These are phyloP conservation scores for Amyelois transitella DNA, from an alignment of 1,140 invertebrate species.

Conservation along the genomic window DNA sequence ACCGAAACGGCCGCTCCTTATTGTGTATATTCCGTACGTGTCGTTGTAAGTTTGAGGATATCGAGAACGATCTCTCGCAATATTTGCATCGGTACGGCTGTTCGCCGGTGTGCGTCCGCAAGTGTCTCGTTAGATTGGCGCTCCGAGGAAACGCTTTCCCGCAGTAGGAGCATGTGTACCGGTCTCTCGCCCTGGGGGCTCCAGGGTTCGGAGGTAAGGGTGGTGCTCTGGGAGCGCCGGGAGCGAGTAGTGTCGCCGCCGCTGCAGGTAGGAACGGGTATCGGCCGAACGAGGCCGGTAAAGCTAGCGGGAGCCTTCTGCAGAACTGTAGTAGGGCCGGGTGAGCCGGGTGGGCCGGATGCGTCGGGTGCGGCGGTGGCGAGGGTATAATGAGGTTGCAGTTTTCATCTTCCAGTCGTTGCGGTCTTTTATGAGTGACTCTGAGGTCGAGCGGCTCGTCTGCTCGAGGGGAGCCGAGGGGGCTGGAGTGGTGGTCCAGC, in stretches of 20 bases:
- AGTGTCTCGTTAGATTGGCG: conserved; percentile 96
- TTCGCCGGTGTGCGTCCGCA: conserved; percentile 98
- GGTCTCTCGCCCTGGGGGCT: conserved; percentile 84
- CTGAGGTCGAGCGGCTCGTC: conserved; percentile 89
- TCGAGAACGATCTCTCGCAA: conserved; percentile 98
- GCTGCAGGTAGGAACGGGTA: conserved; percentile 69
- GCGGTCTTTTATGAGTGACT: conserved; percentile 84
- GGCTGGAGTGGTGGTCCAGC: conserved; percentile 44
- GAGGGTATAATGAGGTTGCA: conserved; percentile 78
- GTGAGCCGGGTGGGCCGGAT: conserved; percentile 62
- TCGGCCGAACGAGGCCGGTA: conserved; percentile 66
- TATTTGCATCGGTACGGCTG: conserved; percentile 99
- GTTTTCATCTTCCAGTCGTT: conserved; percentile 83
- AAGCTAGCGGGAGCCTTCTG: conserved; percentile 59
- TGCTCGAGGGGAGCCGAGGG: conserved; percentile 63
- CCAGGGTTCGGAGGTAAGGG: conserved; percentile 70
- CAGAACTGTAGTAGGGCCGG: conserved; percentile 64
- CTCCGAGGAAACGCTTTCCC: conserved; percentile 99
- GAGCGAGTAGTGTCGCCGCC: conserved; percentile 53
- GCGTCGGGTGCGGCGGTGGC: conserved; percentile 72
- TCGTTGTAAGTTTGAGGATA: conserved; percentile 98
- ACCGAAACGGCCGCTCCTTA: conserved; percentile 94
- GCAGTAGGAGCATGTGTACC: conserved; percentile 98
- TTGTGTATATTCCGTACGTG: conserved; percentile 99
- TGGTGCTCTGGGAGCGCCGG: conserved; percentile 62